A percentile compares a stretch with the other conserved stretches of the same genome.
These are phyloP conservation scores for Drosophila kanapiae DNA, from an alignment of 1,140 invertebrate species.

Conservation along the genomic window DNA sequence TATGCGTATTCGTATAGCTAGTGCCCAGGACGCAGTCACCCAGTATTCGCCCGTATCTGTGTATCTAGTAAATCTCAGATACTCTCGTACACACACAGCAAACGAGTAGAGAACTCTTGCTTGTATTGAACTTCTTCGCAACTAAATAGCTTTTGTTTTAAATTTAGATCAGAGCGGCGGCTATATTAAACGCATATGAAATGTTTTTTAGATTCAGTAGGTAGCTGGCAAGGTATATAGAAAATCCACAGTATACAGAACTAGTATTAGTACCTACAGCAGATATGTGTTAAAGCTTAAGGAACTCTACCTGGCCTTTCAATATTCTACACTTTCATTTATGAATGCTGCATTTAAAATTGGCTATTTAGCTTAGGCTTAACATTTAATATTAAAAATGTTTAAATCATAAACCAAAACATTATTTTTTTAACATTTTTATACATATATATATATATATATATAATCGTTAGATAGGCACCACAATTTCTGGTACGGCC, in stretches of 20 bases:
- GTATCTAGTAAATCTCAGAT: slow-evolving; percentile 76
- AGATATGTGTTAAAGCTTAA: slow-evolving; percentile 15
- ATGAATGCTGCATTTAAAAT: not conserved
- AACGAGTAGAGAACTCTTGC: slow-evolving; percentile 40
- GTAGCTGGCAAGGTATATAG: slow-evolving; percentile 44
- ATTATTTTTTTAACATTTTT: not conserved
- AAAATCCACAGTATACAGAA: slow-evolving; percentile 23
- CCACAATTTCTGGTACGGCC: slow-evolving; percentile 3
- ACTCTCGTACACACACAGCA: slow-evolving; percentile 52
- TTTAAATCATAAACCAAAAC: not conserved
- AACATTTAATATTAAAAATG: not conserved
- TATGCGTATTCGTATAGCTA: slow-evolving; percentile 62
- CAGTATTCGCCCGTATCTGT: slow-evolving; percentile 25
- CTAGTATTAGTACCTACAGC: slow-evolving; percentile 27
- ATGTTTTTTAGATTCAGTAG: slow-evolving; percentile 79
- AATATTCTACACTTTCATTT: not conserved
- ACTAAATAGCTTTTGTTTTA: slow-evolving; percentile 85
- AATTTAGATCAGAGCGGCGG: slow-evolving; percentile 76
- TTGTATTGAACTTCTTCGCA: slow-evolving; percentile 83
- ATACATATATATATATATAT: slow-evolving; percentile 2
- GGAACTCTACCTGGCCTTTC: slow-evolving; percentile 26
- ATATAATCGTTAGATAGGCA: slow-evolving; percentile 7
- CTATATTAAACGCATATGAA: slow-evolving; percentile 84
- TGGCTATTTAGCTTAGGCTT: not conserved
- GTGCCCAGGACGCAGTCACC: slow-evolving; percentile 62